Evolutionary conservation across 2,797 vertebrate genomes (phyloP), one percentile per base, ranked within the genome.

Genomic region (Brotogeris chrysoptera): DNA sequence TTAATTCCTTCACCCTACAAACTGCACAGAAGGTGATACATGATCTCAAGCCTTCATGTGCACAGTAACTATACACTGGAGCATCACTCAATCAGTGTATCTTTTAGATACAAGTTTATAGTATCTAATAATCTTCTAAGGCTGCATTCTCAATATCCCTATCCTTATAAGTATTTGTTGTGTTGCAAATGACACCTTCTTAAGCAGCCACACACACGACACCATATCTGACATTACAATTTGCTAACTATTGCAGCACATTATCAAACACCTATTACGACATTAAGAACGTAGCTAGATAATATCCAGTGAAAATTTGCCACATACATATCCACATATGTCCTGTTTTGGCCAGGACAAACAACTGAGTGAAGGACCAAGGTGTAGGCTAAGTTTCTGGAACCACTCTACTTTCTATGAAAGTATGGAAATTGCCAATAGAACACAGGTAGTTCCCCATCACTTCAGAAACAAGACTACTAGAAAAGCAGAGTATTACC

Each of bases 401-500:
- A 76, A 72, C 2, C 34, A 74, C 28, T 11, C 55, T 16, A 39
- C 50, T 38, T 81, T 19, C n/a, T 36, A 3, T 0, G 1, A 44
- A 79, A 57, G 50, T 13, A 47, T 0, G 6, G 53, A 25, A 76
- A 81, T 4, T 32, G 7, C 19, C 38, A 14, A 5, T 9, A 79
- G 36, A 13, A 49, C 0, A 1, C 1, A 21, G n/a, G 16, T 1
- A 59, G 41, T 3, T 78, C 17, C 16, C 10, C 11, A 63, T 32
- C 23, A 44, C 44, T 66, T 73, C 53, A 73, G 23, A 69, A 95
- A 76, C 7, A 23, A 24, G 34, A 46, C 28, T 69, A 69, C n/a
- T 36, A 49, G 38, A 80, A 82, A 91, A 83, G 30, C 8, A 49
- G 27, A 23, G 23, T 3, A 0, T 18, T 44, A 47, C 6, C 13